A percentile compares a stretch with the other conserved stretches of the same genome.
phyloP scores from a whole-genome alignment of 2,888 invertebrate species.

The Coelopa pilipes region DNA sequence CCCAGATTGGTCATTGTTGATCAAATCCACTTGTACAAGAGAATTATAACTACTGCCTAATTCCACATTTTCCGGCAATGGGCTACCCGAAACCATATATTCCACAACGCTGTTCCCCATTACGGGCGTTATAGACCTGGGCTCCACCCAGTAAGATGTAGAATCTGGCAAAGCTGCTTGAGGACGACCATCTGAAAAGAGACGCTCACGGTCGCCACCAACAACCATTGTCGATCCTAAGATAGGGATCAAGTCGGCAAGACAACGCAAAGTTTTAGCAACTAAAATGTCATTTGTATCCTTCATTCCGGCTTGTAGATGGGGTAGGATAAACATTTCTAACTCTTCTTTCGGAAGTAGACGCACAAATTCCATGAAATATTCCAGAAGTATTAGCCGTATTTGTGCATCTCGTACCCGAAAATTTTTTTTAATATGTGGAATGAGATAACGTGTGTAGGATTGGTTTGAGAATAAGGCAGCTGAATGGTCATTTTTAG shows the following conservation, averaged over 20 bases:
- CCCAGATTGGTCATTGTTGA: slow-evolving; percentile 53
- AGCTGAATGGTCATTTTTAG: slow-evolving; percentile 68
- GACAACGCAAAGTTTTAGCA: slow-evolving; percentile 79
- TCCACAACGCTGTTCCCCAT: slow-evolving; percentile 54
- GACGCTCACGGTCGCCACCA: slow-evolving; percentile 81
- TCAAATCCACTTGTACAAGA: slow-evolving; percentile 48
- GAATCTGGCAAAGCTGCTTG: slow-evolving; percentile 60
- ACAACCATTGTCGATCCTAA: slow-evolving; percentile 85
- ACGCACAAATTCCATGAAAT: slow-evolving; percentile 80
- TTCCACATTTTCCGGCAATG: slow-evolving; percentile 56
- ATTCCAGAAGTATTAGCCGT: slow-evolving; percentile 79
- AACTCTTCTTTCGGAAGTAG: slow-evolving; percentile 81
- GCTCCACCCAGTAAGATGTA: slow-evolving; percentile 60
- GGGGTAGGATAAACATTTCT: slow-evolving; percentile 83
- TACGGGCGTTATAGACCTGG: slow-evolving; percentile 66
- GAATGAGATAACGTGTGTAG: slow-evolving; percentile 81
- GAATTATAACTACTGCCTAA: slow-evolving; percentile 52
- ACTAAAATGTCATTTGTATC: slow-evolving; percentile 87
- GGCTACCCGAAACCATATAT: slow-evolving; percentile 63
- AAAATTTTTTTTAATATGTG: slow-evolving; percentile 82
- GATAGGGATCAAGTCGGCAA: slow-evolving; percentile 86
- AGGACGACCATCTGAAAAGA: slow-evolving; percentile 89
- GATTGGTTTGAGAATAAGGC: slow-evolving; percentile 76
- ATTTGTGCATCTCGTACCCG: slow-evolving; percentile 87
- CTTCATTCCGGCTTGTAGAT: slow-evolving; percentile 87